Percentiles rank a stretch among this genome's conserved stretches.
Evolutionary conservation across 2,888 invertebrate genomes (phyloP).

Genomic region (Chymomyza caudatula): DNA sequence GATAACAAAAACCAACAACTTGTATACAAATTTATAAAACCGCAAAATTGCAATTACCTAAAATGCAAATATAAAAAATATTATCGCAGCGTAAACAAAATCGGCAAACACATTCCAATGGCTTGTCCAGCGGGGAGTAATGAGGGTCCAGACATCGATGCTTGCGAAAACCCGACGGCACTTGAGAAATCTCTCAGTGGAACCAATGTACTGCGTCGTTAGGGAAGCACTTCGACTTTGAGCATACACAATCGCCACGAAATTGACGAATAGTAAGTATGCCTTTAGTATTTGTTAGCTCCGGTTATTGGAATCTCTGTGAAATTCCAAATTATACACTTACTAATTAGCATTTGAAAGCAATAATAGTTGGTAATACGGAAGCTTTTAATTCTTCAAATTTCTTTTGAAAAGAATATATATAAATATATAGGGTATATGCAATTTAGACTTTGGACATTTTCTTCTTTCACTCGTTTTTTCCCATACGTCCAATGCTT

Average conservation of each 20-base stretch:
- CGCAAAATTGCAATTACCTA: constrained; percentile 30
- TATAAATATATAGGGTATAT: too few species aligned
- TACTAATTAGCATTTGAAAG: not conserved
- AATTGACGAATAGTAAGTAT: too few species aligned
- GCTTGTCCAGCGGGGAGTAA: not conserved
- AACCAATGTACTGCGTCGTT: not conserved
- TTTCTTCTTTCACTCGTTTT: too few species aligned
- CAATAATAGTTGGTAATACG: not conserved
- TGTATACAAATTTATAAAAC: constrained; percentile 11
- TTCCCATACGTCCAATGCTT: too few species aligned
- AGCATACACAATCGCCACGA: too few species aligned
- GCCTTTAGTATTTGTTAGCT: too few species aligned
- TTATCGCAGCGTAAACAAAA: constrained; percentile 33
- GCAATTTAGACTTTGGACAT: too few species aligned
- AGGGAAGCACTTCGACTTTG: not conserved
- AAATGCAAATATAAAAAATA: constrained; percentile 16
- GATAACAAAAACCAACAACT: constrained; percentile 11
- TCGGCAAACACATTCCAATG: not conserved
- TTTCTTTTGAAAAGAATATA: too few species aligned
- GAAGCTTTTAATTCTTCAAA: not conserved
- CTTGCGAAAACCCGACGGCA: not conserved
- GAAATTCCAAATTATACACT: not conserved
- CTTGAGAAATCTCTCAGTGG: not conserved
- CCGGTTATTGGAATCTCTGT: not conserved
- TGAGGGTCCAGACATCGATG: not conserved